Conservation (phyloP, 2,888 invertebrate species). For the Pardosa pseudoannulata region DNA sequence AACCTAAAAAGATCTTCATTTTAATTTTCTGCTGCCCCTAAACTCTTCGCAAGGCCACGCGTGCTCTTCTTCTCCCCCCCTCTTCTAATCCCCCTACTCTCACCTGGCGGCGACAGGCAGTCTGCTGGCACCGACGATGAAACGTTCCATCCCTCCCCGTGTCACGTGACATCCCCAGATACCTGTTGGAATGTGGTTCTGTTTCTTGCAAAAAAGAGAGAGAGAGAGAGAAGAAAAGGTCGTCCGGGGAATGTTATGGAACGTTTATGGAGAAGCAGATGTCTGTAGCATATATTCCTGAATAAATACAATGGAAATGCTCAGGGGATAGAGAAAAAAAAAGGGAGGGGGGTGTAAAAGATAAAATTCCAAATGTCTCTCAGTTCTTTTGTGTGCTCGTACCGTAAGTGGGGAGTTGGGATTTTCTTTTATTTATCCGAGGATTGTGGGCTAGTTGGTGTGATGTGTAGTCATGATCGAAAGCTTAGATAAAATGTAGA, state of each 20-base stretch:
- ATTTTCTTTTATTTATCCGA: background rate
- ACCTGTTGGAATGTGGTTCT: slow-evolving; percentile 10
- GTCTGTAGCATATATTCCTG: background rate
- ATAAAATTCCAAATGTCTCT: background rate
- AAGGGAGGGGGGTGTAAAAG: background rate
- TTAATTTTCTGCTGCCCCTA: no score
- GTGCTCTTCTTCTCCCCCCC: background rate
- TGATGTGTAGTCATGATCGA: background rate
- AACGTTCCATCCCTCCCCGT: background rate
- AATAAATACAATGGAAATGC: slow-evolving; percentile 8
- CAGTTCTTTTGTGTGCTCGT: background rate
- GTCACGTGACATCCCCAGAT: slow-evolving; percentile 12
- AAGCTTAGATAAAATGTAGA: background rate
- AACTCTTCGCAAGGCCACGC: background rate
- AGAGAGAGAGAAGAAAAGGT: background rate
- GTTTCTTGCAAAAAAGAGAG: background rate
- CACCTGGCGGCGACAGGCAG: slow-evolving; percentile 5
- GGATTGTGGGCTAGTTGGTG: background rate
- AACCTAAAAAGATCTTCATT: no score
- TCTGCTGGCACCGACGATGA: background rate
- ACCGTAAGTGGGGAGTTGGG: background rate
- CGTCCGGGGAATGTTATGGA: background rate
- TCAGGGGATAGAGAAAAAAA: no score
- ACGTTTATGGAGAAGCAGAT: background rate
- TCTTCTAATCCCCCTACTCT: no score